Evolutionary conservation across 2,797 vertebrate genomes (phyloP), one percentile per base, ranked within the genome.

Genomic region (Chelon auratus): DNA sequence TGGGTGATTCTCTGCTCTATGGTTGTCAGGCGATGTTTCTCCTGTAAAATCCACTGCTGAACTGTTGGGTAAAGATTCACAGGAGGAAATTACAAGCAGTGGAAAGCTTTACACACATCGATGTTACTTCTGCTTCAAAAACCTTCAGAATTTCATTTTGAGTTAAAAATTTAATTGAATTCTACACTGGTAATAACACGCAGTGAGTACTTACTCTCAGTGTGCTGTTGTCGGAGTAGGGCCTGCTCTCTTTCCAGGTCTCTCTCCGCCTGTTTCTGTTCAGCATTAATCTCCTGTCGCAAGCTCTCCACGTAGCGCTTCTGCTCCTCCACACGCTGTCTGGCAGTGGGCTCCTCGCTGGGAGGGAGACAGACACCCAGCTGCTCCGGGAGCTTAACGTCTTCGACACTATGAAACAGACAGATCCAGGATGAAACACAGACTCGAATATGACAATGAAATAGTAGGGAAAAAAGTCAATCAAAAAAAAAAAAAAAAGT

Each of bases 161-260:
- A 17, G 18, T 36, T 61, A 13, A 4, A 62, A 54, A 54, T 7
- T 10, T 22, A 5, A 18, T 13, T 45, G 8, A 5, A 59, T 48
- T 59, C 17, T 52, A 5, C 9, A 9, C 37, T 66, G 69, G 24
- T 3, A 61, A 45, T 15, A 52, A 68, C 4, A 37, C 54, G 1
- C 30, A 18, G 6, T 12, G 39, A 30, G 26, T 61, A 92, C 97
- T 83, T 90, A 98, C 98, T 92, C 68, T 97, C 95, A 78, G 85
- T 85, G 73, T 94, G 94, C 82, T 95, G 95, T 80, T 95, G 94
- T 77, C 87, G 90, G 45, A 96, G 91, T 26, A 80, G 75, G 3
- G 94, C 93, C 87, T 96, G 95, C 78, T 96, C 95, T 45, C 92
- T 90, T 73, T 96, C 94, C 79, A 97, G 92, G 42, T 97, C 96